These are phyloP conservation scores for Drosophila ezoana DNA, from an alignment of 2,888 invertebrate species.

Conservation along the genomic window DNA sequence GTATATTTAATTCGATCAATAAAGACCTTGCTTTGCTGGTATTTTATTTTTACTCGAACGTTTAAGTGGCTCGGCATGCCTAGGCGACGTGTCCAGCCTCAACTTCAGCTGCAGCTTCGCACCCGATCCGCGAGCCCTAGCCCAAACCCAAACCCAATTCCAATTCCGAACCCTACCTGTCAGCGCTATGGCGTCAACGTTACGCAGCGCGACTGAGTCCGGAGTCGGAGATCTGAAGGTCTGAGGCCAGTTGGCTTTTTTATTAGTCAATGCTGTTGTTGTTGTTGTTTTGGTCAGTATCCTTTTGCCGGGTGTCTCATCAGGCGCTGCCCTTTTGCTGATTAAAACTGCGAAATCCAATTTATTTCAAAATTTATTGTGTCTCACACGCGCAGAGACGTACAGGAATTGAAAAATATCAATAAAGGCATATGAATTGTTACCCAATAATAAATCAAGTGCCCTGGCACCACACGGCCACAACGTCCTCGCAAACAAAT, in stretches of 20 bases:
- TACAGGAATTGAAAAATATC: conserved; percentile 78
- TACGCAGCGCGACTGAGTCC: conserved; percentile 19
- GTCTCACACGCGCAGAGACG: conserved; percentile 76
- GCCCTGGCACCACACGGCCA: conserved; percentile 14
- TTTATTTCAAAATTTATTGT: conserved; percentile 81
- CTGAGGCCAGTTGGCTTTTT: conserved; percentile 16
- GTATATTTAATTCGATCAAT: conserved; percentile 12
- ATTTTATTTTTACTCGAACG: conserved; percentile 59
- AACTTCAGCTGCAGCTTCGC: conserved; percentile 37
- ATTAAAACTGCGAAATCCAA: conserved; percentile 81
- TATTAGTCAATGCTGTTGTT: conserved; percentile 5
- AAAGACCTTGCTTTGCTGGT: conserved; percentile 22
- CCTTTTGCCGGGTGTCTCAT: conserved; percentile 50
- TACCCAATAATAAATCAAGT: conserved; percentile 81
- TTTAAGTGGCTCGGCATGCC: conserved; percentile 70
- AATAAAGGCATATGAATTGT: conserved; percentile 80
- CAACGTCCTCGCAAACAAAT: conserved; percentile 68
- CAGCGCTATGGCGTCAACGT: conserved; percentile 58
- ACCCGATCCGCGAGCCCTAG: conserved; percentile 12
- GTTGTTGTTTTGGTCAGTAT: conserved; percentile 13
- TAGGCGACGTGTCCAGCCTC: conserved; percentile 59
- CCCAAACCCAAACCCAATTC: conserved; percentile 13
- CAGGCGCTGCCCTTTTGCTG: conserved; percentile 67
- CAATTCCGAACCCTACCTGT: conserved; percentile 35
- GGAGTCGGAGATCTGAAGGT: conserved; percentile 41